These are phyloP conservation scores for Aplocera efformata DNA, from an alignment of 2,888 invertebrate genomes.

Conservation along the genomic window DNA sequence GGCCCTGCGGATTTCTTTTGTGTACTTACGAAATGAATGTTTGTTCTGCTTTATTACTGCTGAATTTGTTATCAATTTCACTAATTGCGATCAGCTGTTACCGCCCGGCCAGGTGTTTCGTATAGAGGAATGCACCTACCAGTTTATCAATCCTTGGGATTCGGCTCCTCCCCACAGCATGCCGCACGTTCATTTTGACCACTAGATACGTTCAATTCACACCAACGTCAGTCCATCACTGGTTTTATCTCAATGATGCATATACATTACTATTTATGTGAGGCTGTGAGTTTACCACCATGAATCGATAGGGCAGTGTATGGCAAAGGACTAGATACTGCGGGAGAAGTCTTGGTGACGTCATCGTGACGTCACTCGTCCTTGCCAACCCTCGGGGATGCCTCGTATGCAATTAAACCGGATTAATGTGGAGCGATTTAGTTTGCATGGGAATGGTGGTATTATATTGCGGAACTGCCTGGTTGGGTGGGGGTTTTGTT, in stretches of 20 bases:
- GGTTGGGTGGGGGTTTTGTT: constrained; percentile 9
- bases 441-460: constrained; percentile 21
- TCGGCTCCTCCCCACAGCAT: constrained; percentile 51
- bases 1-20: constrained; percentile 26
- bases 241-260: constrained; percentile 48
- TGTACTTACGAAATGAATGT: constrained; percentile 16
- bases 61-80: constrained; percentile 11
- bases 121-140: constrained; percentile 47
- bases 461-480: constrained; percentile 13
- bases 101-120: constrained; percentile 48
- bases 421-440: constrained; percentile 26
- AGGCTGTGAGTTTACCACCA: constrained; percentile 36
- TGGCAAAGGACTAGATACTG: constrained; percentile 51
- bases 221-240: constrained; percentile 45
- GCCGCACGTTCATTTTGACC: constrained; percentile 59
- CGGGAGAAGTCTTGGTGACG: constrained; percentile 44
- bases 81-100: constrained; percentile 59
- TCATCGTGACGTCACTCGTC: constrained; percentile 72
- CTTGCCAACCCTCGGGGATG: constrained; percentile 51
- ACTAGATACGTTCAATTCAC: constrained; percentile 52
- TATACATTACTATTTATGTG: constrained; percentile 43
- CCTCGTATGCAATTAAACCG: constrained; percentile 40
- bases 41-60: constrained; percentile 7
- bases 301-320: constrained; percentile 52
- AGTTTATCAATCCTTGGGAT: constrained; percentile 51